These are phyloP conservation scores for Sinella curviseta DNA, from an alignment of 1,140 invertebrate genomes.

Conservation along the genomic window DNA sequence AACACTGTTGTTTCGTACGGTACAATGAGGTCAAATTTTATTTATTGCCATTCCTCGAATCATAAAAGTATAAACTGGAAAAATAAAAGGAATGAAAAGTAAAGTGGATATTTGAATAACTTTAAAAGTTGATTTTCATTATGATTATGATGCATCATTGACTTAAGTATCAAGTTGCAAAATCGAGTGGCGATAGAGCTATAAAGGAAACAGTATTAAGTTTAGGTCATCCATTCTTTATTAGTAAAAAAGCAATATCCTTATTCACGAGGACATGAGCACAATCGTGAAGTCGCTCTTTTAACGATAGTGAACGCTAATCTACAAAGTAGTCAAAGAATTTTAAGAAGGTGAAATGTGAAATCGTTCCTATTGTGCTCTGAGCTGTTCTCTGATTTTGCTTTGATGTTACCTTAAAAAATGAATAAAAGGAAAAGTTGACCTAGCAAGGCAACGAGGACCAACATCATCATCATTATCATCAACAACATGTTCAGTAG, in stretches of 20 bases:
- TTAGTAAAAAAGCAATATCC: background rate
- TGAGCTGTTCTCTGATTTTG: background rate
- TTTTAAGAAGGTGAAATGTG: background rate
- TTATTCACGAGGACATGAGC: background rate
- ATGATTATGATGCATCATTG: too few species aligned
- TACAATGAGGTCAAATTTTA: too few species aligned
- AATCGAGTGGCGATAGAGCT: too few species aligned
- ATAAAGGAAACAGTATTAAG: too few species aligned
- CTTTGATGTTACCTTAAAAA: background rate
- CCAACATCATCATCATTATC: too few species aligned
- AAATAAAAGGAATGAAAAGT: too few species aligned
- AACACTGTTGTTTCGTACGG: too few species aligned
- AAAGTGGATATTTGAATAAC: too few species aligned
- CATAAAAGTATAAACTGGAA: too few species aligned
- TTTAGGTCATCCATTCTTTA: background rate
- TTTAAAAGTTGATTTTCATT: too few species aligned
- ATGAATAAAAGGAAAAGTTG: background rate
- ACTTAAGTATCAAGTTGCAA: too few species aligned
- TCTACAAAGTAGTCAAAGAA: background rate
- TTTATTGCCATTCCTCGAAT: too few species aligned
- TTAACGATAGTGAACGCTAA: background rate
- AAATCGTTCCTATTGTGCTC: background rate
- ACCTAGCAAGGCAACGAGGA: background rate
- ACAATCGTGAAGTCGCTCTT: background rate
- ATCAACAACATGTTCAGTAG: background rate